Conservation (phyloP, 2,113 vertebrate genomes). For the Balaeniceps rex region DNA sequence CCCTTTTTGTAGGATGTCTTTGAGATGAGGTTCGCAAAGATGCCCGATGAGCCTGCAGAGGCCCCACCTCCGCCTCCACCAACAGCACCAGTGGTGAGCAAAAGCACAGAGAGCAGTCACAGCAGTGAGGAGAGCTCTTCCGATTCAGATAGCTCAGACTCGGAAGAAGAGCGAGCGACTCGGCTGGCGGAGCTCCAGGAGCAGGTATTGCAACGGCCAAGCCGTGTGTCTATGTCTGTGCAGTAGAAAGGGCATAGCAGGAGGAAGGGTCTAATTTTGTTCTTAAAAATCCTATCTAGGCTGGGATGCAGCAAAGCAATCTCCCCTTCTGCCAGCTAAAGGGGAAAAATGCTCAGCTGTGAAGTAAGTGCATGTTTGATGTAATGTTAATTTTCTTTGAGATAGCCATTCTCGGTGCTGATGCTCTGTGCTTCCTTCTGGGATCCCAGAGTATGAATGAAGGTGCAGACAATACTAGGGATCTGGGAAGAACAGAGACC, state of each 20-base stretch:
- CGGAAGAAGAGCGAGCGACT: slow-evolving; percentile 83
- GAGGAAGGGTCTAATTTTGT: background rate
- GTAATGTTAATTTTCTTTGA: background rate
- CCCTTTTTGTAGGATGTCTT: slow-evolving; percentile 83
- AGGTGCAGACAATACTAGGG: background rate
- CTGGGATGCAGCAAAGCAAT: background rate
- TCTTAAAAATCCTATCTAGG: background rate
- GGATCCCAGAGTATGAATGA: background rate
- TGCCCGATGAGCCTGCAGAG: slow-evolving; percentile 87
- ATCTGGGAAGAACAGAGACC: background rate
- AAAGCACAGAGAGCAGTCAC: slow-evolving; percentile 82
- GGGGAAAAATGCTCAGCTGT: background rate
- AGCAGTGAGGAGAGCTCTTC: slow-evolving; percentile 84
- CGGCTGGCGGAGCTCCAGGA: slow-evolving; percentile 87
- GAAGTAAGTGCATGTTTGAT: background rate
- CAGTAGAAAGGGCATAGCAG: background rate
- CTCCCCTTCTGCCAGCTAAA: background rate
- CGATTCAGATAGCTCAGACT: slow-evolving; percentile 79
- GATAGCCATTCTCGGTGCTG: fast-evolving
- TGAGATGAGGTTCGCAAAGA: slow-evolving; percentile 93
- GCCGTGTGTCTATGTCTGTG: fast-evolving
- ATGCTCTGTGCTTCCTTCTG: background rate
- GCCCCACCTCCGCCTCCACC: slow-evolving; percentile 56
- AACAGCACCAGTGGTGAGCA: slow-evolving; percentile 73
- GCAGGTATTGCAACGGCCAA: slow-evolving; percentile 71